A percentile compares a stretch with the other conserved stretches of the same genome.
Conservation (phyloP, 2,888 invertebrate species). For the Chirona hameri region DNA sequence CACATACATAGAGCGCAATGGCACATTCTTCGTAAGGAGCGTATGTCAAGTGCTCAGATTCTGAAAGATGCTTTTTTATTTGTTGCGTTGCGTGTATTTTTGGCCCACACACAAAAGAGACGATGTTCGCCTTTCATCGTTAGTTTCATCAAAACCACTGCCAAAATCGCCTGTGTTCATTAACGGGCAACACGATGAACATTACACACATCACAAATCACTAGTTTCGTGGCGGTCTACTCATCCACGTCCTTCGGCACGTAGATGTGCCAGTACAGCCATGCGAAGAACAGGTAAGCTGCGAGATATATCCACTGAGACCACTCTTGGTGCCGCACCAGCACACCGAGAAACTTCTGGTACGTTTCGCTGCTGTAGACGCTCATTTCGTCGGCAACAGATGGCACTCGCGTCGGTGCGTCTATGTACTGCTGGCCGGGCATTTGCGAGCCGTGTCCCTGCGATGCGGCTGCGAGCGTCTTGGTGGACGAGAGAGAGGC, state of each 20-base stretch:
- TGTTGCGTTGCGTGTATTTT: not conserved
- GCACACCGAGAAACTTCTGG: not conserved
- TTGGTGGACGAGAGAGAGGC: not conserved
- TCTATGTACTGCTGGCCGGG: not conserved
- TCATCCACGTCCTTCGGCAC: not conserved
- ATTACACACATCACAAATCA: not conserved
- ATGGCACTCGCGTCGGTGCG: too few species aligned
- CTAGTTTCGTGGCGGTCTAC: not conserved
- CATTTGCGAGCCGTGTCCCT: too few species aligned
- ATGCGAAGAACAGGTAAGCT: not conserved
- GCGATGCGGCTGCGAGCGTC: not conserved
- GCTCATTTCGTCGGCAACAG: not conserved
- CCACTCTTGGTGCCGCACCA: not conserved
- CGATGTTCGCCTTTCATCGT: not conserved
- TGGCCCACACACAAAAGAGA: not conserved
- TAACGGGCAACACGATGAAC: not conserved
- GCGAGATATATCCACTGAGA: not conserved
- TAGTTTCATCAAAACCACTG: not conserved
- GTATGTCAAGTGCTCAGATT: too few species aligned
- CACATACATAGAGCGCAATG: too few species aligned
- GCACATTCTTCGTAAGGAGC: too few species aligned
- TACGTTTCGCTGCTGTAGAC: not conserved
- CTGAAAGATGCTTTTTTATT: not conserved
- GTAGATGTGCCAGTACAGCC: not conserved
- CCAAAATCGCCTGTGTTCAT: not conserved